Evolutionary conservation across 2,888 invertebrate genomes (phyloP).

Genomic region (Tipula confusa): DNA sequence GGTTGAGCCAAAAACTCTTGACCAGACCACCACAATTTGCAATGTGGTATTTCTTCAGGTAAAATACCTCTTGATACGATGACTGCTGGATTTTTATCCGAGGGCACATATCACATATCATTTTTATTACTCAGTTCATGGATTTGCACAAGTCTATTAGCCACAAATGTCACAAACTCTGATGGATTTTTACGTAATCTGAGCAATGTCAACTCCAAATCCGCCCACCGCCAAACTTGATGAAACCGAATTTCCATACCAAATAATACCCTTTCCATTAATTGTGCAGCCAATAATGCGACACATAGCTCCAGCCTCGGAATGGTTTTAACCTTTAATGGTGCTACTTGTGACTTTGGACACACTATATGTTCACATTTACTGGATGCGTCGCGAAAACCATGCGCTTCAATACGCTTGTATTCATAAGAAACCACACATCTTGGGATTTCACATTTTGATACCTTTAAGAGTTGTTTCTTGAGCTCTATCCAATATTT

Average conservation of each 20-base stretch:
- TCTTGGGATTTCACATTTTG: neutral
- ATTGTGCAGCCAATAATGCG: neutral
- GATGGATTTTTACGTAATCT: neutral
- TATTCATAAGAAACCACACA: neutral
- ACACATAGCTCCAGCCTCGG: neutral
- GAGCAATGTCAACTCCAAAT: neutral
- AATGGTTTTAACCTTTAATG: neutral
- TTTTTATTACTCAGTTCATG: neutral
- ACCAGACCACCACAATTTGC: neutral
- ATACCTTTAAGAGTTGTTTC: neutral
- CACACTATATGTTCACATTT: neutral
- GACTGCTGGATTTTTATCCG: neutral
- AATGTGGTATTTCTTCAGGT: neutral
- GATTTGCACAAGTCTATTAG: neutral
- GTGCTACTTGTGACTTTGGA: neutral
- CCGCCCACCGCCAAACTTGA: neutral
- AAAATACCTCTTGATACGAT: neutral
- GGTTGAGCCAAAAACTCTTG: neutral
- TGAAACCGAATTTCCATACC: neutral
- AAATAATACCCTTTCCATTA: neutral
- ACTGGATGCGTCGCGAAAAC: neutral
- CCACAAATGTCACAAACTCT: neutral
- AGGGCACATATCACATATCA: neutral
- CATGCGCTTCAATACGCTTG: neutral
- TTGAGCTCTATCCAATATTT: neutral